These are phyloP conservation scores for Aegypius monachus DNA, from an alignment of 2,113 vertebrate genomes.

Conservation along the genomic window DNA sequence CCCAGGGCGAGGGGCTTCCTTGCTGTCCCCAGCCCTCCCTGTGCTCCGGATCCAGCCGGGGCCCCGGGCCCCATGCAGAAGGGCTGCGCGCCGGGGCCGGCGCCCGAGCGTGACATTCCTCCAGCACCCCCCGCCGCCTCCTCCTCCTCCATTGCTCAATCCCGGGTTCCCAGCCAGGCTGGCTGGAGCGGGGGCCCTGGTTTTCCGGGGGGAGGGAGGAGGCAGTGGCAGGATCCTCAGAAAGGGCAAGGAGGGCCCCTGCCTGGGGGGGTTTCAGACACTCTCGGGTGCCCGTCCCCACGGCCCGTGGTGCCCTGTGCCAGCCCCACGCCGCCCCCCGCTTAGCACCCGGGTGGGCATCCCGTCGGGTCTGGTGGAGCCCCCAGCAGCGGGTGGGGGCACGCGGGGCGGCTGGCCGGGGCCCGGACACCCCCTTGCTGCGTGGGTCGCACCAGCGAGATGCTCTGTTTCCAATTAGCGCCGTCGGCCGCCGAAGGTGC, in stretches of 20 bases:
- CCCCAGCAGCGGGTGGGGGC: neutral
- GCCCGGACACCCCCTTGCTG: neutral
- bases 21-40: too few relatives aligned
- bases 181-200: too few relatives aligned
- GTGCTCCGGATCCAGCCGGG: too few relatives aligned
- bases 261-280: neutral
- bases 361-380: accelerated
- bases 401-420: accelerated
- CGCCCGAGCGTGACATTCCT: too few relatives aligned
- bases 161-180: too few relatives aligned
- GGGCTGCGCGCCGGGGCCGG: too few relatives aligned
- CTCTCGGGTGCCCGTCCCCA: accelerated
- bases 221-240: constrained; percentile 24
- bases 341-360: neutral
- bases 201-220: neutral
- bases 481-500: constrained; percentile 18
- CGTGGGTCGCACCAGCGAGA: neutral
- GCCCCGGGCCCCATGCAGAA: too few relatives aligned
- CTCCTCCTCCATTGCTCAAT: too few relatives aligned
- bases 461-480: constrained; percentile 65
- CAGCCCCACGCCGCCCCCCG: accelerated
- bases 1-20: accelerated
- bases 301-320: neutral
- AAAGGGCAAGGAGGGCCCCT: constrained; percentile 27
- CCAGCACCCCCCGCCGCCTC: too few relatives aligned